These are phyloP conservation scores for Lepus europaeus DNA, from an alignment of 2,113 vertebrate species.

Conservation along the genomic window DNA sequence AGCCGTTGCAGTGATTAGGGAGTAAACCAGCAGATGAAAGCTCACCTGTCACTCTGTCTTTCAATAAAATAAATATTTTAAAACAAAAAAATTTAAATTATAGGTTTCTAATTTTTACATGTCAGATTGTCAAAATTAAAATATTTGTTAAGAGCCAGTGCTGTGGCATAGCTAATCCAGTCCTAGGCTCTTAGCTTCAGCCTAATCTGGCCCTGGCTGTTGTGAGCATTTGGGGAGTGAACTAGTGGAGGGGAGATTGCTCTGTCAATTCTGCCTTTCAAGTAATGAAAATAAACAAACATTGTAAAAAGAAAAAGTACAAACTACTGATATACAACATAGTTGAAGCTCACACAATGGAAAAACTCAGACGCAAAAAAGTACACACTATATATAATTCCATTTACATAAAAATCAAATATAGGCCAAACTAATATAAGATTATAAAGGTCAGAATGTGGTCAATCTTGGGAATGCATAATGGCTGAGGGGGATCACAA, in stretches of 20 bases:
- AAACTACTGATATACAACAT: background rate
- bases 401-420: slow-evolving; percentile 39
- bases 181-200: no score
- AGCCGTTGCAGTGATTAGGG: no score
- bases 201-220: no score
- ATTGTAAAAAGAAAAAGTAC: background rate
- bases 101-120: slow-evolving; percentile 25
- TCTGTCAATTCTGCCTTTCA: no score
- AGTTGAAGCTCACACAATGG: slow-evolving; percentile 6
- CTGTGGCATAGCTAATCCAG: no score
- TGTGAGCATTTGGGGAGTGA: no score
- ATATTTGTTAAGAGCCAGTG: background rate
- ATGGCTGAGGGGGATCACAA: background rate
- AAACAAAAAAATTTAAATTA: slow-evolving; percentile 11
- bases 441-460: background rate
- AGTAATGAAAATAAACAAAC: no score
- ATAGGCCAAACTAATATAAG: background rate
- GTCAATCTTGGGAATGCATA: background rate
- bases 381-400: background rate
- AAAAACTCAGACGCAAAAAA: slow-evolving; percentile 31
- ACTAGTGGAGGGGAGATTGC: no score
- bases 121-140: slow-evolving; percentile 36
- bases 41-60: no score
- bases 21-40: no score
- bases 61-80: background rate